Conservation (phyloP, 2,888 invertebrate genomes). For the Melinaea marsaeus region DNA sequence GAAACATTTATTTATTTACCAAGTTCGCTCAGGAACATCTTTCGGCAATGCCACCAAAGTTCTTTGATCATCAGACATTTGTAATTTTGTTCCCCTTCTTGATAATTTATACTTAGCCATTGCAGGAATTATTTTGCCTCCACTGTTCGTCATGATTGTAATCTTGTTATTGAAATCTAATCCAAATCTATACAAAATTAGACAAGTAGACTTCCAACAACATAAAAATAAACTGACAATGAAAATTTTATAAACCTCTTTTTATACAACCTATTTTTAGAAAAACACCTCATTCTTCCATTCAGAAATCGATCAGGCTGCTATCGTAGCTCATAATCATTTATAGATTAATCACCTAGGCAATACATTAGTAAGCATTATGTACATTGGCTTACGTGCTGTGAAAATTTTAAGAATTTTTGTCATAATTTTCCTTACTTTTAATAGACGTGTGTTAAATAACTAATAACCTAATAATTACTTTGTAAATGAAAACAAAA, state of each 20-base stretch:
- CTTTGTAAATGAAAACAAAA: conserved; percentile 20
- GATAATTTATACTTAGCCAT: conserved; percentile 51
- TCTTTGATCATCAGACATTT: conserved; percentile 53
- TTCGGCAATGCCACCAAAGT: conserved; percentile 57
- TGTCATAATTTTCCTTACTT: no score
- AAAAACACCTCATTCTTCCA: not conserved
- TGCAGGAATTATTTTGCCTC: conserved; percentile 14
- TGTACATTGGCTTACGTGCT: not conserved
- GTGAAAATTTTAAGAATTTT: no score
- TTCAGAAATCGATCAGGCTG: not conserved
- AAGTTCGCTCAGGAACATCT: conserved; percentile 63
- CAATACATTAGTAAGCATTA: conserved; percentile 9
- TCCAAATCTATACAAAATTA: not conserved
- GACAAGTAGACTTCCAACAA: not conserved
- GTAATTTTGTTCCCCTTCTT: conserved; percentile 57
- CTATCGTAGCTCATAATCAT: not conserved
- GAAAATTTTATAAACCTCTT: no score
- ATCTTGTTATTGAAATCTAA: not conserved
- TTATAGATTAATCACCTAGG: conserved; percentile 24
- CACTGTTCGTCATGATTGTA: conserved; percentile 27
- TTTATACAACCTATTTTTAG: not conserved
- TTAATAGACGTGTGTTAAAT: no score
- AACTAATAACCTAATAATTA: not conserved
- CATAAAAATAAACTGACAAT: no score
- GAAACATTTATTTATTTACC: conserved; percentile 40